phyloP scores from a whole-genome alignment of 2,888 invertebrate species.

The Polymixis lichenea region DNA sequence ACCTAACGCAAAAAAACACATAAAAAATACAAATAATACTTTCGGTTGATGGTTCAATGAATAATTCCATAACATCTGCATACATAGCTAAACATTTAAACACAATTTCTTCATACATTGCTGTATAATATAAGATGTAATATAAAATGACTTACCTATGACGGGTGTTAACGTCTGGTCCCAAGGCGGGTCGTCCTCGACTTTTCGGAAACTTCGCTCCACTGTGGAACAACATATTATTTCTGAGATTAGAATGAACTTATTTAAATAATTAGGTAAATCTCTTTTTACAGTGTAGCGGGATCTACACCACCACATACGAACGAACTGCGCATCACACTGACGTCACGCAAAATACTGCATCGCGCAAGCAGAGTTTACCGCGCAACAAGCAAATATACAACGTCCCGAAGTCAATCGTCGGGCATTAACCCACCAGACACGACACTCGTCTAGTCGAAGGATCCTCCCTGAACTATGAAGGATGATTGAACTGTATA shows the following conservation, averaged over 20 bases:
- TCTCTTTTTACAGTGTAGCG: no score
- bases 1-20: not conserved
- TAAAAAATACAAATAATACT: not conserved
- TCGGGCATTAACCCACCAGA: no score
- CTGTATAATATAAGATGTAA: not conserved
- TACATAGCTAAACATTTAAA: not conserved
- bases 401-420: no score
- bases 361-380: no score
- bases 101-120: not conserved
- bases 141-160: constrained; percentile 70
- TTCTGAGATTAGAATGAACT: not conserved
- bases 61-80: constrained; percentile 24
- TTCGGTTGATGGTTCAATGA: constrained; percentile 53
- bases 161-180: constrained; percentile 77
- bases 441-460: no score
- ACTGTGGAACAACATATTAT: constrained; percentile 70
- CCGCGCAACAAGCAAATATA: no score
- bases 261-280: no score
- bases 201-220: constrained; percentile 84
- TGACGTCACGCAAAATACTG: no score
- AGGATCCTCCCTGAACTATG: no score
- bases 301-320: no score
- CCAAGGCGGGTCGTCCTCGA: constrained; percentile 83
- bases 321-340: no score
- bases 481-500: no score